Base-by-base conservation (phyloP, 2,888 invertebrate species). In the Trachelus iudaicus region DNA sequence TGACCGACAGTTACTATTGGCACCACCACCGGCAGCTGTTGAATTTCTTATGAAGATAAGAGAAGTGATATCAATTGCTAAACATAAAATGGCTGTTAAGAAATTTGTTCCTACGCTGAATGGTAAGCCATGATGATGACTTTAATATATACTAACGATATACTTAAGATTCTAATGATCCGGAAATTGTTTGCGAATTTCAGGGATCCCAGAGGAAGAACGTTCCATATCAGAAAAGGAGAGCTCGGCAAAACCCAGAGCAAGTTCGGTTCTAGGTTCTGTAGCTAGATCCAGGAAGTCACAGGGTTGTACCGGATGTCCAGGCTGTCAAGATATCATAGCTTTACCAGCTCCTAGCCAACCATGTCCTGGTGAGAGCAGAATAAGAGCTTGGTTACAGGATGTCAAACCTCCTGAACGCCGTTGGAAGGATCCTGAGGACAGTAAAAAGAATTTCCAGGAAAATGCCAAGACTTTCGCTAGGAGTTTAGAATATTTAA, bases 31-130 rank as follows among this genome's bases (percentile, higher is more conserved):
- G 71, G 97, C 97, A 77, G 98, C 98, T 34, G 92, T 97, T 84
- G 98, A 98, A 91, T 98, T 98, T 90, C 93, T 98, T 75, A 94
- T 95, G 1, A 97, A 97, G 93, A 97, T 98, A 81, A 94, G 98
- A 81, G 97, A 97, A 93, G 97, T 98, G 11, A 97, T 98, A 85
- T 94, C 97, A 71, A 95, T 97, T 75, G 98, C 98, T 11, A 97
- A 97, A 89, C 96, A 96, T 86, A 97, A 97, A 92, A 97, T 97
- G 95, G 94, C 95, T 69, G 92, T 95, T 0, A 97, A 97, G 91
- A 93, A 95, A 79, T 97, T 96, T 88, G 94, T 95, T 79, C 97
- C 97, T 1, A 95, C 95, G 75, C 92, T 97, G 9, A 94, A 95
- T 77, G 94, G 91, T 90, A 80, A 86, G 79, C 76, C 23, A 23